phyloP scores from a whole-genome alignment of 2,113 vertebrate species.

The Pterocles gutturalis region DNA sequence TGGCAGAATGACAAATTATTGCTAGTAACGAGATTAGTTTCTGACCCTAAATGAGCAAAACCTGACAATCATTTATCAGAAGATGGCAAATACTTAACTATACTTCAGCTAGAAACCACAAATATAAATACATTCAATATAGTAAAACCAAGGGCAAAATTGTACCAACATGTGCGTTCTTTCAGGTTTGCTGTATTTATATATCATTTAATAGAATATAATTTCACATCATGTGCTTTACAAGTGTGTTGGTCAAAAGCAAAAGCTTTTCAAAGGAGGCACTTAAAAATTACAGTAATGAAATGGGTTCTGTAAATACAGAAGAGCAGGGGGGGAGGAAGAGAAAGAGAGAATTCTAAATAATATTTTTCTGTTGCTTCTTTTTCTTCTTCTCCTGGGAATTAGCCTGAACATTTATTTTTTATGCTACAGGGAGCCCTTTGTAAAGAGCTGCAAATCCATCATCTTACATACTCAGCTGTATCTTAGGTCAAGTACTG shows the following conservation, averaged over 20 bases:
- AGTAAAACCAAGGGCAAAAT: neutral
- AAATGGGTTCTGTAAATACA: neutral
- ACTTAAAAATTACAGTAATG: neutral
- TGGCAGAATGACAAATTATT: neutral
- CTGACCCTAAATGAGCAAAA: neutral
- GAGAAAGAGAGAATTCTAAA: neutral
- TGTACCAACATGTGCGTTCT: neutral
- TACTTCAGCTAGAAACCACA: neutral
- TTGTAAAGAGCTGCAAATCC: slow-evolving; percentile 50
- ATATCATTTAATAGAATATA: neutral
- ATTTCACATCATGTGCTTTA: neutral
- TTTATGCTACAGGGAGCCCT: neutral
- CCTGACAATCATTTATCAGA: neutral
- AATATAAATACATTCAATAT: neutral
- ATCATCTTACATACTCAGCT: slow-evolving; percentile 59
- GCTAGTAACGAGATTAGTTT: neutral
- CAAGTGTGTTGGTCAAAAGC: neutral
- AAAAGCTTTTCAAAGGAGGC: neutral
- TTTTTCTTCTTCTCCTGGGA: neutral
- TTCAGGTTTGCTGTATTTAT: neutral
- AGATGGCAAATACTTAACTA: neutral
- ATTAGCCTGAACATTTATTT: slow-evolving; percentile 16
- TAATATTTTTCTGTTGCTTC: neutral
- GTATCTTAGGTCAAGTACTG: slow-evolving; percentile 57
- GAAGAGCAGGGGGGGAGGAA: neutral